Base-by-base conservation (phyloP, 2,113 vertebrate genomes). In the Siniperca knerii region DNA sequence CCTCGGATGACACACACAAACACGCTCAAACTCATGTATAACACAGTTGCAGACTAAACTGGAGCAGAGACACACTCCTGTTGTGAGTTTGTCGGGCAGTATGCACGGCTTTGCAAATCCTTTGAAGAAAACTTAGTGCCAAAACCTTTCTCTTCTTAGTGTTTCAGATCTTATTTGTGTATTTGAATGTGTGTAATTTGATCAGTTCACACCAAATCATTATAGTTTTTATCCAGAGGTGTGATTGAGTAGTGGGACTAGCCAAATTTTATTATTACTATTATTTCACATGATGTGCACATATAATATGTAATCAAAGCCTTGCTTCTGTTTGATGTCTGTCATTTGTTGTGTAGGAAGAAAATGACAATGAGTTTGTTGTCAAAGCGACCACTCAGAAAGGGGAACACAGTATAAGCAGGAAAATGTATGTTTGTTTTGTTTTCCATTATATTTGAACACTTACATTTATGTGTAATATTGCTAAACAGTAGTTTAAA, bases 381-480 rank as follows among this genome's bases (percentile, higher is more conserved):
- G 40, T 89, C 12, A 66, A 50, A 50, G 89, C 58, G 91, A 91
- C 91, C 91, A 91, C 90, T 95, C 93, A 91, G 94, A 95, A 94
- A 95, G 92, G 92, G 77, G 60, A 72, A 77, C 65, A 65, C 77
- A 81, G 87, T 90, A 80, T 80, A 81, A 35, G 77, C 81, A 86
- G 74, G 69, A 86, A 90, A 79, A 81, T 87, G 8, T 58, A 78
- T 69, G 60, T 79, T 55, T 69, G 58, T 81, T 82, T 85, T 79
- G 55, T 92, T 92, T 90, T 90, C 68, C 78, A 87, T 91, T 83
- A 89, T 94, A 88, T 94, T 92, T 92, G 87, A 94, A 94, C 88
- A 92, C 92, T 93, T 96, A 84, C 91, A 89, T 90, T 86, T 89
- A 92, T 94, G 90, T 95, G 93, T 90, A 89, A 89, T 93, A 89